Percentiles rank a stretch among this genome's conserved stretches.
These are phyloP conservation scores for Erpetoichthys calabaricus DNA, from an alignment of 2,797 vertebrate genomes.

Conservation along the genomic window DNA sequence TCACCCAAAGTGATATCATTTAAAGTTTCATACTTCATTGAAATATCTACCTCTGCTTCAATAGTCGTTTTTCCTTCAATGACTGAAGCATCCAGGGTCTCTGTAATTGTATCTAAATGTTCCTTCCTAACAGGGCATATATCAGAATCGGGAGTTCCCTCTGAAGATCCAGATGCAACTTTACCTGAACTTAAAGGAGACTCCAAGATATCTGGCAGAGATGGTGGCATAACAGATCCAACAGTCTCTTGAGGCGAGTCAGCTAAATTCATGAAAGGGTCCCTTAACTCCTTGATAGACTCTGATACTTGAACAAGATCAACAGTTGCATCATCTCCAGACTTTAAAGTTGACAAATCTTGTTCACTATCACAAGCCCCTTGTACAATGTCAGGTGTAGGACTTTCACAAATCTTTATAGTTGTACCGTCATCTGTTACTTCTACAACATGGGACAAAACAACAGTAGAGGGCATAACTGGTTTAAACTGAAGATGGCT, in stretches of 20 bases:
- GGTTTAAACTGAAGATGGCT: conserved; percentile 29
- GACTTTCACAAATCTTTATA: conserved; percentile 66
- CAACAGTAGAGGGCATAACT: conserved; percentile 28
- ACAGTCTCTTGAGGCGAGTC: conserved; percentile 51
- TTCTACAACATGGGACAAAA: conserved; percentile 43
- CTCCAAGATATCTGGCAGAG: conserved; percentile 83
- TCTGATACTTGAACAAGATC: conserved; percentile 59
- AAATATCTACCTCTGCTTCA: conserved; percentile 54
- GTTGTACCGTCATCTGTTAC: conserved; percentile 28
- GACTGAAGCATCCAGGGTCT: conserved; percentile 45
- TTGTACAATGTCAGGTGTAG: conserved; percentile 87
- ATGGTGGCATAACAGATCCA: conserved; percentile 43
- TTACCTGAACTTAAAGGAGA: conserved; percentile 63
- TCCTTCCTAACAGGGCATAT: conserved; percentile 41
- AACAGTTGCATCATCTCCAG: conserved; percentile 57
- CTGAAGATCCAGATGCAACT: conserved; percentile 49
- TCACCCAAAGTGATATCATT: conserved; percentile 45
- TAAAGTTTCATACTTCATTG: conserved; percentile 47
- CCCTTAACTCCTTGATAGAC: conserved; percentile 46
- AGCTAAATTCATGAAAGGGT: conserved; percentile 39
- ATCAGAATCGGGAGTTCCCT: conserved; percentile 46
- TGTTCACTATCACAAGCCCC: conserved; percentile 69
- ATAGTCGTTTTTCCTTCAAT: conserved; percentile 61
- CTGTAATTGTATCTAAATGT: conserved; percentile 32
- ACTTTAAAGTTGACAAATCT: conserved; percentile 47